Evolutionary conservation across 1,140 invertebrate species (phyloP).

Genomic region (Physella acuta): DNA sequence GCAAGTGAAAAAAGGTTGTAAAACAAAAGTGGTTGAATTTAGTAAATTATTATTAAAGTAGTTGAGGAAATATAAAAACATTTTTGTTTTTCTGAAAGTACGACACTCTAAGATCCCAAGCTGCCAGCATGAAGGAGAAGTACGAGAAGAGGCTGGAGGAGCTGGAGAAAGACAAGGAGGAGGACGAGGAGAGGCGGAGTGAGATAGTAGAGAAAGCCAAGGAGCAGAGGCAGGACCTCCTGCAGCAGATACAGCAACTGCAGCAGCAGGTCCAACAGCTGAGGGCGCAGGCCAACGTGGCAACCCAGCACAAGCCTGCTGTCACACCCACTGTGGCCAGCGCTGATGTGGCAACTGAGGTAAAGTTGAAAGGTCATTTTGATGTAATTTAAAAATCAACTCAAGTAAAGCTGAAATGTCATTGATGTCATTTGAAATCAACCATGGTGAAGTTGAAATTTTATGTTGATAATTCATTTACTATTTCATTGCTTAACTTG

Average conservation of each 20-base stretch:
- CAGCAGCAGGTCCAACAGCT: conserved; percentile 28
- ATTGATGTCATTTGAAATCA: no score
- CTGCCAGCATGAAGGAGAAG: conserved; percentile 50
- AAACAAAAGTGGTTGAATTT: no score
- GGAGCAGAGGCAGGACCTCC: conserved; percentile 26
- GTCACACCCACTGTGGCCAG: conserved; percentile 6
- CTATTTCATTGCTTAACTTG: no score
- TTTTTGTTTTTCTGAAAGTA: no score
- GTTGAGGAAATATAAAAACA: no score
- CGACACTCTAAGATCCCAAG: conserved; percentile 49
- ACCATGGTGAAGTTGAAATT: no score
- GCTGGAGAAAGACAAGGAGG: conserved; percentile 45
- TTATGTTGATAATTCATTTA: no score
- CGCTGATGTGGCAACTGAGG: conserved; percentile 37
- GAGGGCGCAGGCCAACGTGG: conserved; percentile 23
- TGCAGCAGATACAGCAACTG: conserved; percentile 23
- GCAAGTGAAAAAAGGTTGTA: no score
- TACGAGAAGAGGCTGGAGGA: conserved; percentile 54
- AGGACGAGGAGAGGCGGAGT: conserved; percentile 28
- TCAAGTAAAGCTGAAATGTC: no score
- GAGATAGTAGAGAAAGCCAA: conserved; percentile 27
- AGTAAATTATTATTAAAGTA: no score
- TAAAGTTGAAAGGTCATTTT: conserved; percentile 12
- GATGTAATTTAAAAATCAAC: no score
- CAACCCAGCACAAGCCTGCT: conserved; percentile 10